phyloP scores from a whole-genome alignment of 2,888 invertebrate species.

The Clivina fossor region DNA sequence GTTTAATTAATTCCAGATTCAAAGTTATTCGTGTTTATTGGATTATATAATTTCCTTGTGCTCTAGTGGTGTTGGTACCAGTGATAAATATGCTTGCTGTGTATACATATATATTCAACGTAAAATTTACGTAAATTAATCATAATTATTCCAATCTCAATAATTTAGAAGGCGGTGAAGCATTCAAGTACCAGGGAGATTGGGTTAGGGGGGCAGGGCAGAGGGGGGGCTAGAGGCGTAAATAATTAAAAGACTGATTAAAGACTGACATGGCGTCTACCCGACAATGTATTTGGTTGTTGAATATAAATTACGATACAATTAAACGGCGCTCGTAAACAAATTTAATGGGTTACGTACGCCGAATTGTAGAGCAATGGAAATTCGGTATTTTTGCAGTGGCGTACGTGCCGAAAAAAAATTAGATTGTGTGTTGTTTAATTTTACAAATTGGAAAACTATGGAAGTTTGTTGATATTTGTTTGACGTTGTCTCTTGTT shows the following conservation, averaged over 20 bases:
- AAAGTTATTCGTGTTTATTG: constrained; percentile 27
- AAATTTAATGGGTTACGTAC: constrained; percentile 18
- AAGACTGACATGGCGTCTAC: constrained; percentile 12
- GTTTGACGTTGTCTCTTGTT: no score
- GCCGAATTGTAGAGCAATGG: no score
- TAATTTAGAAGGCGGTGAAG: constrained; percentile 18
- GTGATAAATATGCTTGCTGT: constrained; percentile 21
- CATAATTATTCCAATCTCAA: constrained; percentile 23
- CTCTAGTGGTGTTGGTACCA: neutral
- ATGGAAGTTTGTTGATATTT: no score
- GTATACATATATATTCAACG: no score
- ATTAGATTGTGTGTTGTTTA: no score
- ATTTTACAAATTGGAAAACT: no score
- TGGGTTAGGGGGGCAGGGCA: neutral
- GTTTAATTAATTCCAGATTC: constrained; percentile 16
- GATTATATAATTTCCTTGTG: constrained; percentile 22
- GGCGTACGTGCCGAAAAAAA: no score
- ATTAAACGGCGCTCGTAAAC: constrained; percentile 22
- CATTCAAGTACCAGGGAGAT: constrained; percentile 1
- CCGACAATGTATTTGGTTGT: constrained; percentile 2
- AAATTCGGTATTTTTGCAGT: no score
- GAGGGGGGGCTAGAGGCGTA: constrained; percentile 2
- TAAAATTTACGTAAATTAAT: constrained; percentile 22
- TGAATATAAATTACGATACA: constrained; percentile 27
- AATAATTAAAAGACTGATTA: constrained; percentile 23